A percentile compares a stretch with the other conserved stretches of the same genome.
Conservation (phyloP, 2,797 vertebrate species). For the Nyctalus aviator region DNA sequence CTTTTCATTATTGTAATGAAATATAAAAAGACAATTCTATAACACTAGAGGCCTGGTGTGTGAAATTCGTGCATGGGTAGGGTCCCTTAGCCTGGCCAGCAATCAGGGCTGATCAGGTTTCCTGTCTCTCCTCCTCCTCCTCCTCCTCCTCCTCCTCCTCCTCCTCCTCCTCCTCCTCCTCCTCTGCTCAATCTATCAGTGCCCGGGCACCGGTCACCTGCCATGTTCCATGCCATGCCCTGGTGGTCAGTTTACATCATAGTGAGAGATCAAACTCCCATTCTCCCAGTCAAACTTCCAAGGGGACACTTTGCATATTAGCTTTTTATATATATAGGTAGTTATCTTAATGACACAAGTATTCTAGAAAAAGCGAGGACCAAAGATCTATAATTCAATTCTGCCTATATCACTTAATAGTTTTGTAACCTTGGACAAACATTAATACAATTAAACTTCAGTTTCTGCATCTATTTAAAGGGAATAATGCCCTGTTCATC, state of each 20-base stretch:
- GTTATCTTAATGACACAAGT: neutral
- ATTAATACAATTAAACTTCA: neutral
- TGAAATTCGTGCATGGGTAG: no score
- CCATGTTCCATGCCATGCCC: no score
- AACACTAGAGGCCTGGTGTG: neutral
- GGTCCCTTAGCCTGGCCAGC: no score
- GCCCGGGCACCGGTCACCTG: fast-evolving
- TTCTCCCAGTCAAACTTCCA: no score
- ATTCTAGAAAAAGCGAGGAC: neutral
- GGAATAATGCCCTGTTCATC: neutral
- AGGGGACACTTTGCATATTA: no score
- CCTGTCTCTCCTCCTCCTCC: no score
- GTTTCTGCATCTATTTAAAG: neutral
- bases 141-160: no score
- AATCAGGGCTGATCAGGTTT: no score
- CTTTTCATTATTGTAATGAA: conserved; percentile 46
- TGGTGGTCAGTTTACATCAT: no score
- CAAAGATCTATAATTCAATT: neutral
- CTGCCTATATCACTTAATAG: neutral
- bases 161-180: no score
- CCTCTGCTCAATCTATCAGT: no score
- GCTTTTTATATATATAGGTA: neutral
- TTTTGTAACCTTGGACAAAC: neutral
- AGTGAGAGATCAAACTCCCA: no score
- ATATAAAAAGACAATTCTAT: neutral